Conservation (phyloP, 2,113 vertebrate genomes). For the Brevimyrus niger region DNA sequence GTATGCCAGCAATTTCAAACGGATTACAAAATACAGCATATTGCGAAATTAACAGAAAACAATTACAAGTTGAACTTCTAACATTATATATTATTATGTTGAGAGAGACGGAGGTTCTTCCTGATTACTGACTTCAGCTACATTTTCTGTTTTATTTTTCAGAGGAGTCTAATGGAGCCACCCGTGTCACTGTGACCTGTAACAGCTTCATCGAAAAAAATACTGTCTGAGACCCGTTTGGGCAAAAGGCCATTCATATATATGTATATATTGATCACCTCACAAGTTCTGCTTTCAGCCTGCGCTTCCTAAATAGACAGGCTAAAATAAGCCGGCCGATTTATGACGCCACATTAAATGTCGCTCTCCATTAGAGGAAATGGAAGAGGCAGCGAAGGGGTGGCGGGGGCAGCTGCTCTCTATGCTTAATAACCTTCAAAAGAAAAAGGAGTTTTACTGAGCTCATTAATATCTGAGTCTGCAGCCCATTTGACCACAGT, state of each 20-base stretch:
- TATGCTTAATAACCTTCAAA: conserved; percentile 11
- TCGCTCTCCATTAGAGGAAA: conserved; percentile 17
- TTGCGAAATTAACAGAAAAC: neutral
- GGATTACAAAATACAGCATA: neutral
- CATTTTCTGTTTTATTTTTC: neutral
- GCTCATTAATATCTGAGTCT: conserved; percentile 14
- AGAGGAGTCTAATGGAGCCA: neutral
- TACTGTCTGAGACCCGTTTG: neutral
- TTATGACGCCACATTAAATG: conserved; percentile 15
- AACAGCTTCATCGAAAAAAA: neutral
- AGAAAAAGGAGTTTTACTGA: conserved; percentile 12
- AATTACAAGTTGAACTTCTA: neutral
- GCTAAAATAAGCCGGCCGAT: conserved; percentile 15
- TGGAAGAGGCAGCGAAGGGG: conserved; percentile 1
- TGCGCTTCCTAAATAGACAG: conserved; percentile 7
- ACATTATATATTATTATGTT: neutral
- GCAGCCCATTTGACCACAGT: conserved; percentile 14
- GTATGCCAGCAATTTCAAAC: neutral
- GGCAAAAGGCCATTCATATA: neutral
- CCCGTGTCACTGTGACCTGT: neutral
- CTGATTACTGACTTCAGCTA: neutral
- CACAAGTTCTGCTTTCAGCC: neutral
- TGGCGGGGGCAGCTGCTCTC: neutral
- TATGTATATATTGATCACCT: conserved; percentile 23
- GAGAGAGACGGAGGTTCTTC: neutral